Conservation (phyloP, 2,113 vertebrate genomes). For the Edolisoma coerulescens region DNA sequence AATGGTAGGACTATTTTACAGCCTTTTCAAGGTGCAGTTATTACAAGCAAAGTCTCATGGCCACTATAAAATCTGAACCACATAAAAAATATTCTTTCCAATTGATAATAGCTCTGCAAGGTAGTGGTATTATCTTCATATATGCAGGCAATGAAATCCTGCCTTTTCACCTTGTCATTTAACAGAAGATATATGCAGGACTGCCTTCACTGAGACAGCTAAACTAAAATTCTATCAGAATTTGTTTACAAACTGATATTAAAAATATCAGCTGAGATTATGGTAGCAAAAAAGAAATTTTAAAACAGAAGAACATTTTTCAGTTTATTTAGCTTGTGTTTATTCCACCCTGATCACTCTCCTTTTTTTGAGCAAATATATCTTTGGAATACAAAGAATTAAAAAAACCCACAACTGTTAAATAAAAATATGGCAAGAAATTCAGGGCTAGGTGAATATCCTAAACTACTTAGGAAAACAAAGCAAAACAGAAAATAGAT, state of each 20-base stretch:
- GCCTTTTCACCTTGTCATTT: background rate
- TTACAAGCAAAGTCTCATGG: background rate
- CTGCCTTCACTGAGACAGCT: background rate
- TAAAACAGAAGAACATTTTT: background rate
- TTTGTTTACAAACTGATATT: background rate
- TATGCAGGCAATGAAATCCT: background rate
- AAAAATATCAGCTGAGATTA: background rate
- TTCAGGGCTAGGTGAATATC: background rate
- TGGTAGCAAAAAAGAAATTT: background rate
- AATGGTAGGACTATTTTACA: background rate
- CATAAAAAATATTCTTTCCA: background rate
- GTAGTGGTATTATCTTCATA: background rate
- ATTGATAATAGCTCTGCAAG: background rate
- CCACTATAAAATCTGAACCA: background rate
- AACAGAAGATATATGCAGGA: background rate
- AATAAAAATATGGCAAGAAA: background rate
- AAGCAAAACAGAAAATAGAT: background rate
- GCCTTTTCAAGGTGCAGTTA: background rate
- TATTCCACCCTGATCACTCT: background rate
- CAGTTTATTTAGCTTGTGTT: background rate
- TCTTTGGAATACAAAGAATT: background rate
- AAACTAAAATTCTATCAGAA: background rate
- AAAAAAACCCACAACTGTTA: accelerated
- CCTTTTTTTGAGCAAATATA: background rate
- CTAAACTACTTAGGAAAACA: background rate